A percentile compares a stretch with the other conserved stretches of the same genome.
phyloP scores from a whole-genome alignment of 2,888 invertebrate species.

The Hecatera dysodea region DNA sequence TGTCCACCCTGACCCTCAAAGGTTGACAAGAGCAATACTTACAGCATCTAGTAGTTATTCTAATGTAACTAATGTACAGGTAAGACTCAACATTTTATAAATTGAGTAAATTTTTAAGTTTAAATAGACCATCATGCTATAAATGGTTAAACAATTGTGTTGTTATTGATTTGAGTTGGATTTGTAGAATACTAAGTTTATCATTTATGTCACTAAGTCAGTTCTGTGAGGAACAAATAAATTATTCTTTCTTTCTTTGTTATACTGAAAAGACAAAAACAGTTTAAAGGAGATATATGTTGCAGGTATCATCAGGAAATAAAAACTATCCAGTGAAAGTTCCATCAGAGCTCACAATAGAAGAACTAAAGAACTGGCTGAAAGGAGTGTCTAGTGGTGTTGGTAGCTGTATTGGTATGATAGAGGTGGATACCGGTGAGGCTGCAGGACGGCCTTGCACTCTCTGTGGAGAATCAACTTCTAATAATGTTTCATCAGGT shows the following conservation, averaged over 20 bases:
- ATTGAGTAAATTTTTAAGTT: background rate
- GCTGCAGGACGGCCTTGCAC: conserved; percentile 84
- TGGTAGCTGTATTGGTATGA: conserved; percentile 91
- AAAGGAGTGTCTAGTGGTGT: conserved; percentile 87
- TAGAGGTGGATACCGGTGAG: conserved; percentile 87
- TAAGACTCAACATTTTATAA: conserved; percentile 61
- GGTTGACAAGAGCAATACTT: conserved; percentile 88
- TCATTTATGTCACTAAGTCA: background rate
- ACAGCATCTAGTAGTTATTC: conserved; percentile 90
- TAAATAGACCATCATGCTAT: background rate
- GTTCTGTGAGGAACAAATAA: background rate
- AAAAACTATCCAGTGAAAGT: conserved; percentile 91
- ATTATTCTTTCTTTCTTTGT: background rate
- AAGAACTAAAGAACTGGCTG: conserved; percentile 89
- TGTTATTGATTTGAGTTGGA: background rate
- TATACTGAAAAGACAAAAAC: background rate
- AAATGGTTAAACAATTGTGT: background rate
- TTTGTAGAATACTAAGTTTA: background rate
- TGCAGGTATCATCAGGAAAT: conserved; percentile 81
- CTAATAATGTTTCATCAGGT: conserved; percentile 77
- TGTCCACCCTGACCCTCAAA: conserved; percentile 89
- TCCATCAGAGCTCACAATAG: conserved; percentile 85
- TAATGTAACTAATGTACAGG: conserved; percentile 85
- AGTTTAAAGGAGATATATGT: background rate
- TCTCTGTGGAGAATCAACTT: conserved; percentile 85